Conservation (phyloP, 2,888 invertebrate genomes). For the Oscheius sp. region DNA sequence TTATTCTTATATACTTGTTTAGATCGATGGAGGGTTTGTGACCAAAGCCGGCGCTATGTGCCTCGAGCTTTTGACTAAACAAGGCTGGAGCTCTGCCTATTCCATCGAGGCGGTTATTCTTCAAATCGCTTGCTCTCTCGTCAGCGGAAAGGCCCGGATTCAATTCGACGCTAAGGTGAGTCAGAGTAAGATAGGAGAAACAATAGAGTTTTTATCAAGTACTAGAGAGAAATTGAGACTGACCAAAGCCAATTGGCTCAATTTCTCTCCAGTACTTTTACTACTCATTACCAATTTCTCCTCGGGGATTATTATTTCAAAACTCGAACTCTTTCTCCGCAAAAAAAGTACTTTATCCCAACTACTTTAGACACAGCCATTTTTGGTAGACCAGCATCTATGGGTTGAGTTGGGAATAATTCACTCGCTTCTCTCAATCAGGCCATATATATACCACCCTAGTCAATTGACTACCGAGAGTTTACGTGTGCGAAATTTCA, state of each 20-base stretch:
- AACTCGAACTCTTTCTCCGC: neutral
- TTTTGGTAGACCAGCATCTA: no score
- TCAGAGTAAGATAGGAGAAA: no score
- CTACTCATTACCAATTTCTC: neutral
- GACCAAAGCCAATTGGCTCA: no score
- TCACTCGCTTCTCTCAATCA: no score
- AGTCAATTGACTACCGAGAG: neutral
- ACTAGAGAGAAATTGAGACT: no score
- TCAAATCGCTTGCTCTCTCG: conserved; percentile 97
- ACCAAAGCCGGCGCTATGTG: conserved; percentile 97
- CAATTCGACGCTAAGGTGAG: conserved; percentile 77
- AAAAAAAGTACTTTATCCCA: neutral
- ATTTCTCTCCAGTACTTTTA: neutral
- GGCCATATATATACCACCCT: no score
- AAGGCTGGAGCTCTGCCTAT: conserved; percentile 98
- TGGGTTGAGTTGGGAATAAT: no score
- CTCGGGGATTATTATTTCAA: neutral
- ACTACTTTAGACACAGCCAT: no score
- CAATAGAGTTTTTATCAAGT: no score
- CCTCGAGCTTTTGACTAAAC: conserved; percentile 98
- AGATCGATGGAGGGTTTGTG: conserved; percentile 92
- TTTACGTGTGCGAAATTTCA: neutral
- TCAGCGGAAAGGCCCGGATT: conserved; percentile 97
- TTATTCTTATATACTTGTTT: no score
- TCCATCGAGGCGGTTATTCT: conserved; percentile 98